phyloP scores from a whole-genome alignment of 2,113 vertebrate species.

The Nothoprocta pentlandii region DNA sequence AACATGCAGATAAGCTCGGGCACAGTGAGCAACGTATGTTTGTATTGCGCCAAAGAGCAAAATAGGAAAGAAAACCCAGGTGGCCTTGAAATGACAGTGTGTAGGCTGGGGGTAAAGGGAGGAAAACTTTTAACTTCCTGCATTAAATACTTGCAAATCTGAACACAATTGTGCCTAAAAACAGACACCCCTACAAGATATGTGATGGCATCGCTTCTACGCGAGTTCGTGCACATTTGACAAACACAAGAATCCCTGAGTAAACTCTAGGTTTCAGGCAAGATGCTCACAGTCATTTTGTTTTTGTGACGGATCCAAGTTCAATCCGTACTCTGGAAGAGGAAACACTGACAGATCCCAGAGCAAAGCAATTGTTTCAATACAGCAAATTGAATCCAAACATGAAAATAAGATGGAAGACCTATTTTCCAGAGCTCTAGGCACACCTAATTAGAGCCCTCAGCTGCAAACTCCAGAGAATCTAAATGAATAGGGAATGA shows the following conservation, averaged over 20 bases:
- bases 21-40: not conserved
- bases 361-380: slow-evolving; percentile 28
- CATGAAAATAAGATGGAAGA: slow-evolving; percentile 50
- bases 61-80: not conserved
- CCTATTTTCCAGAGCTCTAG: slow-evolving; percentile 24
- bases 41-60: not conserved
- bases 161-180: slow-evolving; percentile 8
- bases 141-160: slow-evolving; percentile 8
- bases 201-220: not conserved
- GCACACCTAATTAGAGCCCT: slow-evolving; percentile 40
- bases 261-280: not conserved
- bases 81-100: slow-evolving; percentile 18
- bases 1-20: not conserved
- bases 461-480: not conserved
- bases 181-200: not conserved
- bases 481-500: not conserved
- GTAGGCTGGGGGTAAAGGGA: not conserved
- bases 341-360: slow-evolving; percentile 27
- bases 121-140: slow-evolving; percentile 40
- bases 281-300: not conserved
- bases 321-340: not conserved
- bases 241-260: not conserved
- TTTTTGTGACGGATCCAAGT: not conserved
- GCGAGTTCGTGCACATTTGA: not conserved
- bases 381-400: slow-evolving; percentile 43